These are phyloP conservation scores for Caenorhabditis uteleia DNA, from an alignment of 2,888 invertebrate genomes.

Conservation along the genomic window DNA sequence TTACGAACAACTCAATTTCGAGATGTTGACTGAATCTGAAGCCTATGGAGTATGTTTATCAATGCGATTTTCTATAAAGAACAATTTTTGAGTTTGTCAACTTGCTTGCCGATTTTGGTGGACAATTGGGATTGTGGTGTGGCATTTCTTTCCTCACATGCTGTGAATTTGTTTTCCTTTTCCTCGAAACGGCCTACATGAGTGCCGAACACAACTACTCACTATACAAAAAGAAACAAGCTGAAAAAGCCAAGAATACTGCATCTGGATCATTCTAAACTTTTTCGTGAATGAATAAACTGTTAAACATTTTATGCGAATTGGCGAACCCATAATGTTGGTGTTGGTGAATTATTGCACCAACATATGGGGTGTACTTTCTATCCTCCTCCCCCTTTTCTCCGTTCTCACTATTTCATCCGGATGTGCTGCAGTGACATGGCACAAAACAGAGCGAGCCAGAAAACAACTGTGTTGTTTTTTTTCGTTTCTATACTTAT, in stretches of 20 bases:
- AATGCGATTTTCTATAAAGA: neutral
- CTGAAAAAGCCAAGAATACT: slow-evolving; percentile 50
- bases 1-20: slow-evolving; percentile 68
- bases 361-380: no score
- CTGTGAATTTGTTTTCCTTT: slow-evolving; percentile 63
- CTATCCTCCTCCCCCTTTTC: no score
- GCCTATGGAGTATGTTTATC: slow-evolving; percentile 62
- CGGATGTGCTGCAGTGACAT: no score
- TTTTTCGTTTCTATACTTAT: neutral
- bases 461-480: no score
- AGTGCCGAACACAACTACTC: slow-evolving; percentile 58
- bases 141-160: slow-evolving; percentile 65
- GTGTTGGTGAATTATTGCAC: no score
- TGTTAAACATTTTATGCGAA: no score
- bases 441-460: no score
- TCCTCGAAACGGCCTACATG: slow-evolving; percentile 62
- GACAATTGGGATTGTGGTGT: slow-evolving; percentile 65
- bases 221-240: slow-evolving; percentile 59
- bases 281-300: no score
- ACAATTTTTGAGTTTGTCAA: slow-evolving; percentile 59
- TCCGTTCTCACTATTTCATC: no score
- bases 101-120: slow-evolving; percentile 67
- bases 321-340: no score
- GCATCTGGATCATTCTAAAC: slow-evolving; percentile 29
- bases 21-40: slow-evolving; percentile 66